Evolutionary conservation across 2,797 vertebrate species (phyloP).

Genomic region (Oreonectes daqikongensis): DNA sequence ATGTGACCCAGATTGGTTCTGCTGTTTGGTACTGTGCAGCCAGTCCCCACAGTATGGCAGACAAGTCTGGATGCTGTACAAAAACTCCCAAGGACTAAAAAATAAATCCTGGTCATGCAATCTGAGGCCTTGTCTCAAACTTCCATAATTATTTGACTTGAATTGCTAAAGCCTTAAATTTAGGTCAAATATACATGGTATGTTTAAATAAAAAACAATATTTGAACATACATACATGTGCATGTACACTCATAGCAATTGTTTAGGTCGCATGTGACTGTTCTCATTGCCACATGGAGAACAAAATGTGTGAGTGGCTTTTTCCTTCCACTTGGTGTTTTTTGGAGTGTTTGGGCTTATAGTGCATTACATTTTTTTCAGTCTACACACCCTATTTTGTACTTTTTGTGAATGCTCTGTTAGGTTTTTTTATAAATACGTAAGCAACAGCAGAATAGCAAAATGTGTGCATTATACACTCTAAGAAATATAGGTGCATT

Average conservation of each 20-base stretch:
- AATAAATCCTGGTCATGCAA: not conserved
- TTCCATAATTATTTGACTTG: not conserved
- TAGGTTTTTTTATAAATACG: not conserved
- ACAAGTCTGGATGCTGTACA: slow-evolving; percentile 38
- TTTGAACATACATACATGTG: too few species aligned
- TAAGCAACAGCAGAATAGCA: not conserved
- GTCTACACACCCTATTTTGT: too few species aligned
- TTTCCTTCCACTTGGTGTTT: too few species aligned
- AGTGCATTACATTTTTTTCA: too few species aligned
- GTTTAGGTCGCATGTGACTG: too few species aligned
- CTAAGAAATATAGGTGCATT: too few species aligned
- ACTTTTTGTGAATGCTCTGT: too few species aligned
- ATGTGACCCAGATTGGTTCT: slow-evolving; percentile 28
- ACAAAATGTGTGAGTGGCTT: too few species aligned
- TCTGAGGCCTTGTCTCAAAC: not conserved
- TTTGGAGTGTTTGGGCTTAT: too few species aligned
- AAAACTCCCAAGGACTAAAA: slow-evolving; percentile 29
- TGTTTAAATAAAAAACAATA: not conserved
- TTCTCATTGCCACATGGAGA: too few species aligned
- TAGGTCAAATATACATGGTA: not conserved
- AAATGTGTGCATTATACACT: not conserved
- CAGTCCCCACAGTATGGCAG: slow-evolving; percentile 42
- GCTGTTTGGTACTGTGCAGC: slow-evolving; percentile 51
- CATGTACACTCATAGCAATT: too few species aligned
- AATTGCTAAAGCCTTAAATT: not conserved